Conservation (phyloP, 2,888 invertebrate genomes). For the Folsomia manolachei region DNA sequence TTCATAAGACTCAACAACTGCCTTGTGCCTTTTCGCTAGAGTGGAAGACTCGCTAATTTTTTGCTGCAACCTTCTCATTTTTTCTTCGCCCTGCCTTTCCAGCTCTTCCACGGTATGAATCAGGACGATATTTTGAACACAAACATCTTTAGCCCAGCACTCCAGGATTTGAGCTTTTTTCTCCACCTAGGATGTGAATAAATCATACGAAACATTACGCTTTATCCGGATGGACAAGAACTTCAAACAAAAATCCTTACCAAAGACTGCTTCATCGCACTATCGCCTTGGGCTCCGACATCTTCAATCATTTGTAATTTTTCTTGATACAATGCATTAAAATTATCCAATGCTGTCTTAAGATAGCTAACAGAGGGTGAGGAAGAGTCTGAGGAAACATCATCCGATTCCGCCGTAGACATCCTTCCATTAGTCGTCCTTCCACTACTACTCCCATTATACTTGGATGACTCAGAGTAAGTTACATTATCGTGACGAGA, state of each 20-base stretch:
- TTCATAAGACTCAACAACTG: conserved; percentile 47
- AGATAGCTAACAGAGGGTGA: conserved; percentile 17
- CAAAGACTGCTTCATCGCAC: conserved; percentile 24
- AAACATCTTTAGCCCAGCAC: conserved; percentile 48
- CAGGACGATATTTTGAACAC: conserved; percentile 64
- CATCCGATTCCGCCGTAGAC: neutral
- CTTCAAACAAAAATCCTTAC: conserved; percentile 20
- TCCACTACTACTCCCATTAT: neutral
- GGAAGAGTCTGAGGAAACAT: conserved; percentile 18
- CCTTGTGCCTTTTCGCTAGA: conserved; percentile 49
- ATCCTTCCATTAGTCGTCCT: too few species aligned
- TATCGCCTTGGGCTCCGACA: conserved; percentile 22
- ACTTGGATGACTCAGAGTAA: neutral
- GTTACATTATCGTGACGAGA: neutral
- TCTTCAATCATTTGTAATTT: conserved; percentile 36
- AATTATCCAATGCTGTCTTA: conserved; percentile 28
- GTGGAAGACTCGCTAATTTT: conserved; percentile 58
- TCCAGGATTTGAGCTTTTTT: conserved; percentile 44
- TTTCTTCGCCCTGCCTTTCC: conserved; percentile 64
- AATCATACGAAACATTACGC: conserved; percentile 12
- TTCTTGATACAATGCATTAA: conserved; percentile 35
- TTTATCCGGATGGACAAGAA: neutral
- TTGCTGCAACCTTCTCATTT: conserved; percentile 60
- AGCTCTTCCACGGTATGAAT: conserved; percentile 66
- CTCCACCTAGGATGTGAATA: conserved; percentile 37